Base-by-base conservation (phyloP, 2,888 invertebrate species). In the Erebia ligea region DNA sequence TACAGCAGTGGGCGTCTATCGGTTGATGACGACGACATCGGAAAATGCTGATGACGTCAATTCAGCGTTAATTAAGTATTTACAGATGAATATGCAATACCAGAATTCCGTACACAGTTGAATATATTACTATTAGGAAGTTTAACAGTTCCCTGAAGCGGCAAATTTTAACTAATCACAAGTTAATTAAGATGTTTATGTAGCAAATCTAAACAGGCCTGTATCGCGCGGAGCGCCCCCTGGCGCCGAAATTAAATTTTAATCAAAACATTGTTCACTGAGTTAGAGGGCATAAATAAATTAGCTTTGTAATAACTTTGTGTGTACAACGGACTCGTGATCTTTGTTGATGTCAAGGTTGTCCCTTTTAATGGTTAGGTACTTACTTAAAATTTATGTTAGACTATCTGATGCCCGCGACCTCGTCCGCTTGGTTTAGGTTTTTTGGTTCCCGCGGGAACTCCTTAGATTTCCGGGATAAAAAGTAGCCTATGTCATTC, bases 221-320 rank as follows among this genome's bases (percentile, higher is more conserved):
- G 67, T 73, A 73, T 71, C 71, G 64, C 72, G 68, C 68, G 48
- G 68, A 57, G 45, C 69, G 70, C 74, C 73, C 71, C 62, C 64
- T 68, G 71, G 70, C 68, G 67, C 25, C 66, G 67, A 77, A 78
- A 78, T 78, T 77, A 76, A 77, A 77, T 77, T 77, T 78, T 76
- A 78, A 78, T 77, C 75, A 76, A 77, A 78, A 78, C 76, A 77
- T 77, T 78, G 76, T 76, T 75, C 73, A 67, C 61, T 67, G 69
- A 76, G 75, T 72, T 75, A 69, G 70, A 48, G 58, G 61, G 70
- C 72, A 74, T 73, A 77, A 76, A 77, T 76, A 76, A 76, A 75
- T 77, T 77, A 76, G 69, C 69, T 67, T 69, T 69, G 64, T 63
- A 74, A 73, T 73, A 75, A 75, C 67, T 73, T 73, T 58, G 59